phyloP scores from a whole-genome alignment of 2,888 invertebrate genomes.

The Papilio gigon region DNA sequence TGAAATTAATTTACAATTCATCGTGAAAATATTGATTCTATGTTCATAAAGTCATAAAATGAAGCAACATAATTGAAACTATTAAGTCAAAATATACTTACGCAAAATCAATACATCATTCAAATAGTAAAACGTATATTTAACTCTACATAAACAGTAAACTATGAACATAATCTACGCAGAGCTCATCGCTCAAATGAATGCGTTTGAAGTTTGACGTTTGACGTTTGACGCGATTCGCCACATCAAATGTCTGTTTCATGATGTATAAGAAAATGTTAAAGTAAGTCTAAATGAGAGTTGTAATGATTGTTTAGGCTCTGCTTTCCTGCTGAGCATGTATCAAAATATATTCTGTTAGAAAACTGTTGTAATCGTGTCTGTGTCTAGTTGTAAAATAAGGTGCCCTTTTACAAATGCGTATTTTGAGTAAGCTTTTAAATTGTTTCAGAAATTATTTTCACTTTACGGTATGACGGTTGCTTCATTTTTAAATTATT shows the following conservation, averaged over 20 bases:
- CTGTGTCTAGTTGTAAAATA: conserved; percentile 34
- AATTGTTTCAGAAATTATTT: conserved; percentile 27
- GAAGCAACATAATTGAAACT: too few relatives aligned
- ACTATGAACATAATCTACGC: too few relatives aligned
- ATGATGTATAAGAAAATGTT: background rate
- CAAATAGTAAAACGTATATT: too few relatives aligned
- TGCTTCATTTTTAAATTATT: conserved; percentile 52
- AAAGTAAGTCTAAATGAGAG: background rate
- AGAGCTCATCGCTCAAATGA: too few relatives aligned
- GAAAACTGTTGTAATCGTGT: conserved; percentile 25
- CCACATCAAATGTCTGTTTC: background rate
- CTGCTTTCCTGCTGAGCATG: background rate
- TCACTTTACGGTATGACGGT: conserved; percentile 16
- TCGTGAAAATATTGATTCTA: too few relatives aligned
- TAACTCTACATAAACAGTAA: too few relatives aligned
- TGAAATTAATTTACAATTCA: too few relatives aligned
- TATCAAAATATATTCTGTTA: background rate
- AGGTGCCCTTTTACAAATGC: conserved; percentile 2
- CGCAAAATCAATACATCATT: too few relatives aligned
- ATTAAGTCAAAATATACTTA: too few relatives aligned
- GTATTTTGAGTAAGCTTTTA: conserved; percentile 22
- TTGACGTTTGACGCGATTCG: too few relatives aligned
- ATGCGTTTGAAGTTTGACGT: too few relatives aligned
- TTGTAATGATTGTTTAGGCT: background rate
- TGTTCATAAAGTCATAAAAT: too few relatives aligned